Conservation (phyloP, 2,113 vertebrate species). For the Grus americana region DNA sequence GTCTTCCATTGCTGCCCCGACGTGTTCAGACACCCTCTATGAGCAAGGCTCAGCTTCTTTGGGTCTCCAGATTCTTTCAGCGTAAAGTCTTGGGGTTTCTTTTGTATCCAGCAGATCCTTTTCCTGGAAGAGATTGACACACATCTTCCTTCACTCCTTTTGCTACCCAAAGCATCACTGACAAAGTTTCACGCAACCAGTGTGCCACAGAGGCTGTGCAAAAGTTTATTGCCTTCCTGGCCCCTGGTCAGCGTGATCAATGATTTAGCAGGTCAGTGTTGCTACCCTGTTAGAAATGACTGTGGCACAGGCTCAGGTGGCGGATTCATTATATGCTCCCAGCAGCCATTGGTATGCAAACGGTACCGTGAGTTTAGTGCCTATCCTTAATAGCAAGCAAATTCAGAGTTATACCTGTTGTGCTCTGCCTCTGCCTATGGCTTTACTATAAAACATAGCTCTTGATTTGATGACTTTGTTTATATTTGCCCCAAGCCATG, state of each 20-base stretch:
- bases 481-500: not conserved
- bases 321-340: not conserved
- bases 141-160: not conserved
- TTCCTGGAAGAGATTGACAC: not conserved
- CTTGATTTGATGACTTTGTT: not conserved
- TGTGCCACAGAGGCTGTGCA: not conserved
- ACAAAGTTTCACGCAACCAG: not conserved
- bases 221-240: not conserved
- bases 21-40: not conserved
- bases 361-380: not conserved
- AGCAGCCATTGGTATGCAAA: not conserved
- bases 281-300: not conserved
- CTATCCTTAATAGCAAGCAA: not conserved
- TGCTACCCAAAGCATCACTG: accelerated
- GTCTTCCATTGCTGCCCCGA: accelerated
- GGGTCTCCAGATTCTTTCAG: not conserved
- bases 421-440: not conserved
- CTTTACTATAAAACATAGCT: not conserved
- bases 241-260: not conserved
- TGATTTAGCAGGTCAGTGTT: not conserved
- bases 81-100: accelerated
- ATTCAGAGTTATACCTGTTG: constrained; percentile 10
- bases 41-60: not conserved
- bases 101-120: not conserved
- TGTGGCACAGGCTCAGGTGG: not conserved